Percentiles rank a stretch among this genome's conserved stretches.
Evolutionary conservation across 2,113 vertebrate species (phyloP).

Genomic region (Entomyzon cyanotis): DNA sequence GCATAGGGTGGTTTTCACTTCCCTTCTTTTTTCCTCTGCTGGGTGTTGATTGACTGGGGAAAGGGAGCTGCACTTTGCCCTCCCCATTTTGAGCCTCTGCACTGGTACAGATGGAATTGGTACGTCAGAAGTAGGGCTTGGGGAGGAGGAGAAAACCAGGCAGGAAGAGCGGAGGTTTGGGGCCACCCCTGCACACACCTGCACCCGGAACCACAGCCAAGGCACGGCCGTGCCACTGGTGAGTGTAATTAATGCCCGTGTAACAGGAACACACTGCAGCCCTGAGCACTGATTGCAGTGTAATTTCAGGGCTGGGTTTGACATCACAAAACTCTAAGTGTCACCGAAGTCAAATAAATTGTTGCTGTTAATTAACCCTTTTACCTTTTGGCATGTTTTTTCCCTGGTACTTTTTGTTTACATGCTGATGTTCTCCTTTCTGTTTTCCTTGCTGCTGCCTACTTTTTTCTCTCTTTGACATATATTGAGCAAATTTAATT

Average conservation of each 20-base stretch:
- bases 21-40: not conserved
- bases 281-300: not conserved
- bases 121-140: not conserved
- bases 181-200: not conserved
- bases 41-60: not conserved
- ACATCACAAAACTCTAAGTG: not conserved
- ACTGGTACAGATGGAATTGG: not conserved
- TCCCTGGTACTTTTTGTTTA: not conserved
- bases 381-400: not conserved
- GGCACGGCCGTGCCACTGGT: not conserved
- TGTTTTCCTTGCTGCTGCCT: not conserved
- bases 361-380: not conserved
- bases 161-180: not conserved
- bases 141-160: not conserved
- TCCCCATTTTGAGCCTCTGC: not conserved
- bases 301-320: not conserved
- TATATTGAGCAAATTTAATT: not conserved
- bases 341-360: not conserved
- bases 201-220: not conserved
- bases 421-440: accelerated
- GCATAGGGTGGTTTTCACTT: not conserved
- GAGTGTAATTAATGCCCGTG: not conserved
- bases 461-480: not conserved
- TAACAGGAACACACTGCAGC: not conserved
- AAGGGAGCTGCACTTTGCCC: not conserved